Evolutionary conservation across 2,113 vertebrate genomes (phyloP), one percentile per base, ranked within the genome.

Genomic region (Sapayoa aenigma): DNA sequence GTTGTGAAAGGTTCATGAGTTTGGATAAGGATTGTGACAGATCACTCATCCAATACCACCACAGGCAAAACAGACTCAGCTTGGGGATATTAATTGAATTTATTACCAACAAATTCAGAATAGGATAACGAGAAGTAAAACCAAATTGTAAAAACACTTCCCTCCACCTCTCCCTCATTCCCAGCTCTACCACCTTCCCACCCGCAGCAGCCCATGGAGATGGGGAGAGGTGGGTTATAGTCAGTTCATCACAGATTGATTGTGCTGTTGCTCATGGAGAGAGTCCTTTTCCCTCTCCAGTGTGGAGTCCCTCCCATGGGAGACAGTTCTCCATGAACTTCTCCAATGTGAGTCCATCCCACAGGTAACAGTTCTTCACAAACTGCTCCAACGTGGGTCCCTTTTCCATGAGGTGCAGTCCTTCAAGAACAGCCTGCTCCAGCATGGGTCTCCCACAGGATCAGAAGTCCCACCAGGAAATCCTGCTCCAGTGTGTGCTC

Each of bases 1-100:
- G 16, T 1, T 53, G 1, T 2, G 2, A 71, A 71, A 2, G 9
- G 41, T 14, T 41, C 56, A 41, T 12, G 24, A 30, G 17, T 14
- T 7, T 28, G 31, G n/a, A 25, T 50, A 21, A 50, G 21, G 56
- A 55, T 15, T 23, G 8, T 56, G 56, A 41, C 20, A 62, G 13
- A 55, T 55, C n/a, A 30, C 41, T 55, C 56, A 71, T 4, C 19
- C 41, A 71, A 87, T 3, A 10, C 22, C 22, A 21, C 24, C 13
- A 47, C 2, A 9, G 49, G 20, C n/a, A 55, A 63, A 79, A 63
- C 19, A n/a, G 41, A 9, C 20, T 71, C 3, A 53, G 3, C 3
- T 23, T 71, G 37, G 37, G 60, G 5, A 14, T 63, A 60, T 6
- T 37, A 77, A 59, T 2, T 42, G 18, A 47, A 85, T 66, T 56